Base-by-base conservation (phyloP, 1,140 invertebrate species). In the Leptinotarsa undecemlineata region DNA sequence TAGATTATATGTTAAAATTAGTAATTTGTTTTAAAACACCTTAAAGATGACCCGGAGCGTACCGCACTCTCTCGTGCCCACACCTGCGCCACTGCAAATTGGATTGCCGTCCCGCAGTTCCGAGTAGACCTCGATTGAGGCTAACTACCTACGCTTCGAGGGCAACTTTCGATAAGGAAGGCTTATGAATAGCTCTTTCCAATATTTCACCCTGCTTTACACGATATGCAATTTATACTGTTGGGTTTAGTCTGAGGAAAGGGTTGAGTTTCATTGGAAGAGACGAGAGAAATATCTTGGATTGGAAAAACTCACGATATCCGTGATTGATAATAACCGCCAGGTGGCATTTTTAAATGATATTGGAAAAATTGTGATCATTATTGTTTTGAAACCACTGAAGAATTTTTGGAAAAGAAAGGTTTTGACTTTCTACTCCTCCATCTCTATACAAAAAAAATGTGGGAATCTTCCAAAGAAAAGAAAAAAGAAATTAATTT, bases 191-290 rank as follows among this genome's bases (percentile, higher is more conserved):
- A 42, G 64, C 64, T 67, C 6, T 67, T 67, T 42, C 64, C 64
- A 42, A 67, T 67, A 67, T 67, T 67, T 67, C 33, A 67, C 14
- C 64, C 64, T 26, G 23, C 64, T 67, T 67, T 57, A 19, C 51
- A 57, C 51, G 51, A 57, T 57, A 57, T 57, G 51, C 17, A 15
- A 57, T 57, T 57, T 57, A 57, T 57, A 57, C 51, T 57, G 51
- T 57, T 57, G 14, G 51, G 51, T 15, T 17, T 57, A 19, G n/a
- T 15, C 15, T 57, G 1, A 14, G n/a, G 51, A 57, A 57, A 19
- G 51, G 51, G 14, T 57, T 15, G n/a, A 19, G 4, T 57, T 57
- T 57, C 14, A 17, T 57, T 15, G 51, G n/a, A 57, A 57, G n/a
- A 57, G 15, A 57, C 51, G 51, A 13, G n/a, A 57, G 17, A 14